A percentile compares a stretch with the other conserved stretches of the same genome.
Conservation (phyloP, 2,797 vertebrate species). For the Lepus townsendii region DNA sequence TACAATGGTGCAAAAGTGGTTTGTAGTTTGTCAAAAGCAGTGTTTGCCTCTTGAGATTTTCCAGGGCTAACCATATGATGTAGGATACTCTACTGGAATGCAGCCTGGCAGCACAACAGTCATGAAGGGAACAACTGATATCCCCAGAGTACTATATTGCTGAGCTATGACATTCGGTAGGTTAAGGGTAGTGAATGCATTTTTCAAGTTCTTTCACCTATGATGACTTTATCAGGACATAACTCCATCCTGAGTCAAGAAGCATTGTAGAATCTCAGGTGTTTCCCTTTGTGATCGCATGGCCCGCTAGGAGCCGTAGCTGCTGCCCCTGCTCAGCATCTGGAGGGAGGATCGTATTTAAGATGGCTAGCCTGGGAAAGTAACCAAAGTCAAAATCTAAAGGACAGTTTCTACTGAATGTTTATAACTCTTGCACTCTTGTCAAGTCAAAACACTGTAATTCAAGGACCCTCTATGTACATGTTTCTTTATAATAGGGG, state of each 20-base stretch:
- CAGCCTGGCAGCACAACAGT: background rate
- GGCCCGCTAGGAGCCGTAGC: background rate
- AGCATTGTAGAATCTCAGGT: background rate
- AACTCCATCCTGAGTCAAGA: background rate
- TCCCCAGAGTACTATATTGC: background rate
- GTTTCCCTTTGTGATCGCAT: background rate
- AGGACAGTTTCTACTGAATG: background rate
- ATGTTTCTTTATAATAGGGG: background rate
- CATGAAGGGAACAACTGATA: background rate
- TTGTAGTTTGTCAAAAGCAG: background rate
- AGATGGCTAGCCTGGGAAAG: background rate
- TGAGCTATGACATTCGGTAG: background rate
- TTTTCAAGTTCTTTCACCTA: background rate
- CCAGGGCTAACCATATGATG: background rate
- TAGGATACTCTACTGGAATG: background rate
- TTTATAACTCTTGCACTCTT: background rate
- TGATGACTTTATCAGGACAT: background rate
- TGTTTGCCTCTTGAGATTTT: background rate
- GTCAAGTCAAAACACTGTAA: background rate
- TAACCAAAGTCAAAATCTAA: background rate
- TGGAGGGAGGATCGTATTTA: background rate
- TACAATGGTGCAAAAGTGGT: background rate
- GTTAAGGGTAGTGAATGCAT: background rate
- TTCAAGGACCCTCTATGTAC: background rate
- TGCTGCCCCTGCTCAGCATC: background rate